phyloP scores from a whole-genome alignment of 2,888 invertebrate genomes.

The Electrophaes corylata region DNA sequence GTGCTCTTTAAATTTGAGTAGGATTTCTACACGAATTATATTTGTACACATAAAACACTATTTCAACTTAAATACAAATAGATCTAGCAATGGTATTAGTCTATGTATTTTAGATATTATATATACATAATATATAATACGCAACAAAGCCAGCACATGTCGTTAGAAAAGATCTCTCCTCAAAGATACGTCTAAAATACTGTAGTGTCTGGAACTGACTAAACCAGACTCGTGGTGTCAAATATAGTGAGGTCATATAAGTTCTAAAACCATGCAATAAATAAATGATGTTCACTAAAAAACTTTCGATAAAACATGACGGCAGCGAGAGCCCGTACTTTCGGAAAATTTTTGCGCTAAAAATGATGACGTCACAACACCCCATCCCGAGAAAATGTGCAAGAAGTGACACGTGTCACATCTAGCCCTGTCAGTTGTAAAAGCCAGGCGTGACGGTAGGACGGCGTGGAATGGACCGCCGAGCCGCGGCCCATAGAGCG shows the following conservation, averaged over 20 bases:
- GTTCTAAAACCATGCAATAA: not conserved
- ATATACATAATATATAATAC: too few species aligned
- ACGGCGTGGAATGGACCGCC: slow-evolving; percentile 79
- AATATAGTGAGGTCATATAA: too few species aligned
- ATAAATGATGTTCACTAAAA: too few species aligned
- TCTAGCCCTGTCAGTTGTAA: slow-evolving; percentile 55
- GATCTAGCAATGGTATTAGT: too few species aligned
- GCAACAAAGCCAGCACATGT: too few species aligned
- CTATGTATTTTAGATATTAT: too few species aligned
- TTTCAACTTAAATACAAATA: too few species aligned
- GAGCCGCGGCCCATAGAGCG: slow-evolving; percentile 80
- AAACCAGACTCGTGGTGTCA: too few species aligned
- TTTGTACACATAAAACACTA: too few species aligned
- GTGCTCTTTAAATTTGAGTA: not conserved
- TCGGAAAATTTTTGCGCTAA: not conserved
- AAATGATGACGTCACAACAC: slow-evolving; percentile 41
- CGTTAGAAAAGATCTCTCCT: too few species aligned
- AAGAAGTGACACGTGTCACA: slow-evolving; percentile 40
- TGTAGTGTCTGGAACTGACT: too few species aligned
- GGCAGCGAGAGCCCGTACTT: not conserved
- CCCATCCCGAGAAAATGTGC: not conserved
- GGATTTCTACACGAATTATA: not conserved
- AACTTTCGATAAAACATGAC: not conserved
- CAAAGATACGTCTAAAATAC: too few species aligned
- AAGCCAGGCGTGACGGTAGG: slow-evolving; percentile 76